These are phyloP conservation scores for Geophilus truncorum DNA, from an alignment of 2,888 invertebrate genomes.

Conservation along the genomic window DNA sequence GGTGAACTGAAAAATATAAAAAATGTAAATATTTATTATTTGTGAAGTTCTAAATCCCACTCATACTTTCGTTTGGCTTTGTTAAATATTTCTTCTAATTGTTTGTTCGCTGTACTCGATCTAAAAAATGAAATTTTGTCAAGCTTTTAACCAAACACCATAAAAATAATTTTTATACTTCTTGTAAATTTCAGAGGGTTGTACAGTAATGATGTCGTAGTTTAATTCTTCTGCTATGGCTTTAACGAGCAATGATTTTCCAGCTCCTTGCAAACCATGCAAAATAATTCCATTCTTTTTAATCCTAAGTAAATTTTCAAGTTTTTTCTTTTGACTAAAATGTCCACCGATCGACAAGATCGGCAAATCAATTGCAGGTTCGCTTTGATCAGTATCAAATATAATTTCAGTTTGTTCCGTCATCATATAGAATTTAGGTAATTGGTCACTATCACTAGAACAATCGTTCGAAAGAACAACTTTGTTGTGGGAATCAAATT, in stretches of 20 bases:
- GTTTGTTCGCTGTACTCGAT: neutral
- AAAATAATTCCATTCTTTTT: neutral
- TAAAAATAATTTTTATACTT: neutral
- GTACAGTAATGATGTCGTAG: neutral
- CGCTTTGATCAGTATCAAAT: neutral
- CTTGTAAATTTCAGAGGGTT: neutral
- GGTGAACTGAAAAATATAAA: slow-evolving; percentile 56
- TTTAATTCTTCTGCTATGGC: neutral
- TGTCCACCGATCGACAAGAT: neutral
- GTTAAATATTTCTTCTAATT: neutral
- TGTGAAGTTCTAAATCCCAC: neutral
- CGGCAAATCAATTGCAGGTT: neutral
- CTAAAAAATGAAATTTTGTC: neutral
- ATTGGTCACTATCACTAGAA: neutral
- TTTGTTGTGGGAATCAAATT: neutral
- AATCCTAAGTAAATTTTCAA: neutral
- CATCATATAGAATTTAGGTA: neutral
- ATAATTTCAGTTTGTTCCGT: neutral
- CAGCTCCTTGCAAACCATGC: neutral
- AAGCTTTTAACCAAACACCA: neutral
- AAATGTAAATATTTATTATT: neutral
- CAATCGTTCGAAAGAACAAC: neutral
- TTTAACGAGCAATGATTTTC: neutral
- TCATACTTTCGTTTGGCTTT: neutral
- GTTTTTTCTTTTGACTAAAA: neutral